Percentiles rank a stretch among this genome's conserved stretches.
Evolutionary conservation across 2,113 vertebrate genomes (phyloP).

Genomic region (Barnardius zonarius): DNA sequence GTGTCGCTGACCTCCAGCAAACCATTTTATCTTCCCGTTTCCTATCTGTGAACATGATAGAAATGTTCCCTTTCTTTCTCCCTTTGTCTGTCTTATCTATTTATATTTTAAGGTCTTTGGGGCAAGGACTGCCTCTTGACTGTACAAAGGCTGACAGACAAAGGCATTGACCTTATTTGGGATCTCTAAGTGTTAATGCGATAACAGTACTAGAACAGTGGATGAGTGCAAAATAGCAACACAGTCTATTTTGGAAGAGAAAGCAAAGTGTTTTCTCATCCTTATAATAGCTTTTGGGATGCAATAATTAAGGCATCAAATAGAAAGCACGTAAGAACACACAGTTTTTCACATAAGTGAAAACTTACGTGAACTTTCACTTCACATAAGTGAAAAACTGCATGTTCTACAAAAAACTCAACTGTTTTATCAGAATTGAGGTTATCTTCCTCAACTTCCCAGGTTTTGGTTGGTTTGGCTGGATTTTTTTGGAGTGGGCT

Average conservation of each 20-base stretch:
- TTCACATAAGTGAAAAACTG: background rate
- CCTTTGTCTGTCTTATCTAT: constrained; percentile 62
- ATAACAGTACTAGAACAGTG: background rate
- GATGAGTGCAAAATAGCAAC: background rate
- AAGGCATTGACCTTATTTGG: constrained; percentile 40
- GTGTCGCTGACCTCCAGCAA: constrained; percentile 50
- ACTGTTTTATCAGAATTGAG: background rate
- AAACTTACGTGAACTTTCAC: too few species aligned
- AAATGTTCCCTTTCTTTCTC: constrained; percentile 59
- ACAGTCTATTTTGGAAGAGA: background rate
- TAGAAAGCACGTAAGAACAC: background rate
- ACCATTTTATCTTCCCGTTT: constrained; percentile 29
- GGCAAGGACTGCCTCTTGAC: constrained; percentile 48
- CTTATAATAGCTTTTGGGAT: background rate
- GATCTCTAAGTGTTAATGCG: constrained; percentile 34
- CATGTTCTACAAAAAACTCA: background rate
- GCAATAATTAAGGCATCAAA: background rate
- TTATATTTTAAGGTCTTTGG: constrained; percentile 64
- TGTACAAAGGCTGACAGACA: constrained; percentile 46
- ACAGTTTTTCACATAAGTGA: too few species aligned
- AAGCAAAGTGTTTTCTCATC: background rate
- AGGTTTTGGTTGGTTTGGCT: background rate
- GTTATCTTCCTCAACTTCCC: background rate
- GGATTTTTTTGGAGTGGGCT: rapidly evolving
- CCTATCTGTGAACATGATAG: constrained; percentile 19